Conservation (phyloP, 2,113 vertebrate genomes). For the Grammomys dolichurus region DNA sequence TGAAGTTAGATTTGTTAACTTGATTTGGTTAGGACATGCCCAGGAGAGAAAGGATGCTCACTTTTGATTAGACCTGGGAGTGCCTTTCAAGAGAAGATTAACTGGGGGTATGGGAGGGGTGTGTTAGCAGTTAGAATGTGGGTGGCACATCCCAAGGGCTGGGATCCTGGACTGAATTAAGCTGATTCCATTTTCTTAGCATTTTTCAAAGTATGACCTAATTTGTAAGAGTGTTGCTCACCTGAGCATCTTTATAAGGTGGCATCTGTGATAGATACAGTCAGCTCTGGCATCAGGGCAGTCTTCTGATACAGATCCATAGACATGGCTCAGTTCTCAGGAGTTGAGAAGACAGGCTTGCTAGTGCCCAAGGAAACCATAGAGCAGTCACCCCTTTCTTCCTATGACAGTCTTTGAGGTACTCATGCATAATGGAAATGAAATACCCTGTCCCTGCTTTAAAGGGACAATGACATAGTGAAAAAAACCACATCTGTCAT, state of each 20-base stretch:
- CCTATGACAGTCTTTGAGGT: background rate
- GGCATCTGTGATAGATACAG: background rate
- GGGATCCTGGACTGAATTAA: background rate
- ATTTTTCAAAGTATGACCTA: slow-evolving; percentile 1
- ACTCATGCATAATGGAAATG: slow-evolving; percentile 12
- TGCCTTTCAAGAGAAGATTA: background rate
- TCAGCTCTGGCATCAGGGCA: background rate
- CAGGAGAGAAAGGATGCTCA: background rate
- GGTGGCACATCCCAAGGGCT: background rate
- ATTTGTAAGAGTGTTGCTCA: background rate
- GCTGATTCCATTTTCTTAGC: slow-evolving; percentile 51
- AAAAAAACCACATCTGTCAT: background rate
- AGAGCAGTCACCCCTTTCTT: background rate
- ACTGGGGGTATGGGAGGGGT: too few relatives aligned
- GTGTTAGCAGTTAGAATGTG: too few relatives aligned
- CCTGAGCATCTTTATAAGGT: background rate
- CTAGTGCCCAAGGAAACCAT: background rate
- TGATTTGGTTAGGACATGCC: background rate
- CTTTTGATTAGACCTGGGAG: background rate
- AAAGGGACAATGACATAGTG: background rate
- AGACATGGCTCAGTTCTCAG: background rate
- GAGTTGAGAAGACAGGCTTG: background rate
- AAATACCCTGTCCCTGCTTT: background rate
- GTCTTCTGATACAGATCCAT: background rate
- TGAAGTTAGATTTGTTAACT: background rate